Base-by-base conservation (phyloP, 2,888 invertebrate genomes). In the Cremastinae sp. region DNA sequence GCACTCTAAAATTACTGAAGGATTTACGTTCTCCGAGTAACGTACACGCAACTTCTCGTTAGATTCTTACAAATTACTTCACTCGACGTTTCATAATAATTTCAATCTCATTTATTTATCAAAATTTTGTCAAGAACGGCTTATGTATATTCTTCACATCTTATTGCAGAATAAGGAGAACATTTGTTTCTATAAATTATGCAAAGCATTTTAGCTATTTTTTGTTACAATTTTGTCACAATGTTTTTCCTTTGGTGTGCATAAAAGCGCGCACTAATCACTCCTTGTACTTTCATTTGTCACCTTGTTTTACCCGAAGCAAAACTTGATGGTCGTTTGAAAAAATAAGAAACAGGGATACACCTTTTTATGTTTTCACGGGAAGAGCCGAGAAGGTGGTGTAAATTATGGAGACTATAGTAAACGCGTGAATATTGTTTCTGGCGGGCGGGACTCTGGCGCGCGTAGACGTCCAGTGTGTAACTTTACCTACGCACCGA, bases 401-500 rank as follows among this genome's bases (percentile, higher is more conserved):
- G 69, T 76, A 76, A 76, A 73, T 76, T 61, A 45, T 66, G 9
- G 54, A 59, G 45, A 1, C 51, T 45, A 56, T 20, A 54, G 56
- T 64, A 43, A 59, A 65, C 68, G 51, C 54, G 69, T 43, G 43
- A 28, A 76, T 73, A 73, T 76, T 69, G 73, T 76, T 73, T 53
- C 64, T 73, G 68, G 69, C 76, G 47, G 47, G 41, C 8, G 51
- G 43, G 45, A 61, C 59, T 51, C 43, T 51, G 10, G 22, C 16
- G 22, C 28, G 54, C 18, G 20, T 45, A 18, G 28, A 51, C 49
- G 56, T 54, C 18, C 34, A 12, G 36, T 49, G 70, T 34, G 28
- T 54, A 73, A 61, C 68, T 78, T 80, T 79, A 78, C 74, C 78
- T 74, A 79, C 74, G 71, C 72, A 70, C 43, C 28, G 69, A 54